These are phyloP conservation scores for Carapus acus DNA, from an alignment of 2,797 vertebrate genomes.

Conservation along the genomic window DNA sequence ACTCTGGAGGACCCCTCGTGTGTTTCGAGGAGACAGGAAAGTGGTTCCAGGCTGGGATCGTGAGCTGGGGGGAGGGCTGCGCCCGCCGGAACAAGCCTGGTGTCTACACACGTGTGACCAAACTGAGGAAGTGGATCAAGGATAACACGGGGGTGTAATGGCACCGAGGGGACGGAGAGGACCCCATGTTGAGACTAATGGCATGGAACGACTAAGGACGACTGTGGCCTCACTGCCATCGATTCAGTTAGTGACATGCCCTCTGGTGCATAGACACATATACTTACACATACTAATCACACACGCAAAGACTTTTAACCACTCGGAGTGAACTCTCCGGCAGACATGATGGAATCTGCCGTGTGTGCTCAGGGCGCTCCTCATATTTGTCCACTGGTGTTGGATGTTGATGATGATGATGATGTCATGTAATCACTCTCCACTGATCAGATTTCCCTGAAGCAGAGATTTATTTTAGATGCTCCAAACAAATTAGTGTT, in stretches of 20 bases:
- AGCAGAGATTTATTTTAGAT: not conserved
- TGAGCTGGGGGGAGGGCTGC: constrained; percentile 80
- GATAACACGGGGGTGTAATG: constrained; percentile 55
- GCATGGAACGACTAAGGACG: constrained; percentile 42
- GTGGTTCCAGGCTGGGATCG: constrained; percentile 79
- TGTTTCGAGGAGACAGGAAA: constrained; percentile 73
- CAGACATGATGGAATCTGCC: no score
- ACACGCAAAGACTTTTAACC: no score
- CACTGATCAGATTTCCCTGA: not conserved
- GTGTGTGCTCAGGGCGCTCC: no score
- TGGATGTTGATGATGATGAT: no score
- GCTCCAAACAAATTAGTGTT: not conserved
- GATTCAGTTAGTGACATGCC: constrained; percentile 30
- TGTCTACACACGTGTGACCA: constrained; percentile 71
- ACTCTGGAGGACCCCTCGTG: constrained; percentile 75
- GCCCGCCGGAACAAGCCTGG: constrained; percentile 76
- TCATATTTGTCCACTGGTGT: no score
- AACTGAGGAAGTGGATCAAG: constrained; percentile 71
- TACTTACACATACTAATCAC: not conserved
- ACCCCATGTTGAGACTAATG: constrained; percentile 22
- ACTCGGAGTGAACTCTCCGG: no score
- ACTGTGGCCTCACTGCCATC: constrained; percentile 20
- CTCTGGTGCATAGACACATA: not conserved
- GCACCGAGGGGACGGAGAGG: constrained; percentile 7
- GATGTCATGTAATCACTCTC: constrained; percentile 9